Evolutionary conservation across 2,113 vertebrate species (phyloP).

Genomic region (Piaya cayana): DNA sequence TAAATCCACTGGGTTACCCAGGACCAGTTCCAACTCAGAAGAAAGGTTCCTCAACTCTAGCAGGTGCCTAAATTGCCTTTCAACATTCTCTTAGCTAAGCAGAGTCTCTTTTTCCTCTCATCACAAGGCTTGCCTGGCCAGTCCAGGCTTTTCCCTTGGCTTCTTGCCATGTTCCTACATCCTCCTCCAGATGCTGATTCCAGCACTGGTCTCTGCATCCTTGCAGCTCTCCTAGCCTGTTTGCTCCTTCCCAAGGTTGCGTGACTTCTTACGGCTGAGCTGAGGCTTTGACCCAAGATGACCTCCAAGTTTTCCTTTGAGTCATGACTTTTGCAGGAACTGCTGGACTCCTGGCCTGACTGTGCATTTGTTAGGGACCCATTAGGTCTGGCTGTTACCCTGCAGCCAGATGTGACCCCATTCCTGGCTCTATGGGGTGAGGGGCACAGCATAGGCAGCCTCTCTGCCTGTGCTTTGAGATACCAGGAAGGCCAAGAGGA

Average conservation of each 20-base stretch:
- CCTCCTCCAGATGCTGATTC: neutral
- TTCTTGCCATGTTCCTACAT: neutral
- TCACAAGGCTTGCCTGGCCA: neutral
- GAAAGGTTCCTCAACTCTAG: neutral
- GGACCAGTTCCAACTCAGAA: neutral
- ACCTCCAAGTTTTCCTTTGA: neutral
- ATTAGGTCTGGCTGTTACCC: neutral
- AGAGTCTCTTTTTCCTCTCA: neutral
- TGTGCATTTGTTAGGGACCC: fast-evolving
- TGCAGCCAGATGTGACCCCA: neutral
- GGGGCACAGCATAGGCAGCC: neutral
- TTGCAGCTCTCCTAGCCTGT: neutral
- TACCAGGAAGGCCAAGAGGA: neutral
- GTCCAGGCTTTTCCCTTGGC: neutral
- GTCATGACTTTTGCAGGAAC: neutral
- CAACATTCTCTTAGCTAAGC: neutral
- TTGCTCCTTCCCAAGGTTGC: neutral
- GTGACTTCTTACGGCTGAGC: neutral
- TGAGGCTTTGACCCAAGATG: neutral
- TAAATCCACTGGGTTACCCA: neutral
- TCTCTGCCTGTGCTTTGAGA: neutral
- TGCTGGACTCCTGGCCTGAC: neutral
- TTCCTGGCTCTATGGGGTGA: neutral
- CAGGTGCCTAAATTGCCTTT: neutral
- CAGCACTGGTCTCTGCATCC: fast-evolving